Evolutionary conservation across 2,888 invertebrate species (phyloP), one percentile per base, ranked within the genome.

Genomic region (Pseudoips prasinana): DNA sequence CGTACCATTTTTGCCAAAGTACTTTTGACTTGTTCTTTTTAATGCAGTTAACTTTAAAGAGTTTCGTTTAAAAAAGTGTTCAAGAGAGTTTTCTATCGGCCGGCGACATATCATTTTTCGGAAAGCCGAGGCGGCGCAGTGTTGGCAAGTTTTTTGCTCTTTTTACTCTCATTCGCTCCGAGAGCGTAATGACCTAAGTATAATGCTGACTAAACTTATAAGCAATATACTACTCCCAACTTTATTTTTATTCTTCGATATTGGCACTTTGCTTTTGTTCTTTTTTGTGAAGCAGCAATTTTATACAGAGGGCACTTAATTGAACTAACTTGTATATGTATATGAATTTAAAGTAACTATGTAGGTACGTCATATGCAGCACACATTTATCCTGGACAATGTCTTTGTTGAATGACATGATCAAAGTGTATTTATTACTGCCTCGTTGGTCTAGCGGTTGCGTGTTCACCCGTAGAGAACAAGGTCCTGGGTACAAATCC

Each of bases 51-150:
- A 48, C 40, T 45, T 41, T 18, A 30, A 31, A 40, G 50, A 23
- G 25, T 17, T 34, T 20, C 35, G 33, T 25, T 48, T 39, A 27
- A 29, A 38, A 37, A 36, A 36, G 26, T 39, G 30, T 37, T 37
- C 25, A 29, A 22, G 11, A 31, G 39, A 27, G 34, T 33, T 46
- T 32, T 8, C 38, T 32, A 35, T 47, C 43, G 36, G 35, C 23
- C 14, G 5, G 3, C 34, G 37, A 58, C 43, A 52, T 64, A 60
- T 59, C 49, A 60, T 54, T 60, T 59, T 63, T 60, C 42, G 50
- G 41, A 46, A 36, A 46, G 38, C 43, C 43, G 38, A 41, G 37
- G 30, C 50, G 48, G 36, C 37, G 37, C 36, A 35, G 29, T 38
- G 46, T 34, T 49, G 41, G 47, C 46, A 39, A 49, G 32, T 39